Base-by-base conservation (phyloP, 2,888 invertebrate species). In the Patella caerulea region DNA sequence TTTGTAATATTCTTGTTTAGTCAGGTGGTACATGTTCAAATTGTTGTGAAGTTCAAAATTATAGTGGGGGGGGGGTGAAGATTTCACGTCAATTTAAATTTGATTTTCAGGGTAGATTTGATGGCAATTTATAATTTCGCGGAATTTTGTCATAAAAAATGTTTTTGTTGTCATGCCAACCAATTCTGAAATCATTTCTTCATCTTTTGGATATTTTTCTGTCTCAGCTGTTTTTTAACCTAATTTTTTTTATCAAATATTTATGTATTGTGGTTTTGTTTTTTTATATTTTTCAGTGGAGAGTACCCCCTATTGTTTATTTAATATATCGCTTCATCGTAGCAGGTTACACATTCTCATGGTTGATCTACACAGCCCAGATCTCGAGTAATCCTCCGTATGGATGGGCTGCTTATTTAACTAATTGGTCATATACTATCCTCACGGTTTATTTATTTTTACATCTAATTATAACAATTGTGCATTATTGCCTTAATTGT, bases 401-500 rank as follows among this genome's bases (percentile, higher is more conserved):
- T 55, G 59, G 70, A 54, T 80, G 81, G 81, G 74, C 75, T 11
- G 77, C 78, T 14, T 82, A 77, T 76, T 73, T 82, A 59, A 82
- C 82, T 69, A 79, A 81, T 76, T 82, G 82, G 82, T 79, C 81
- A 54, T 82, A 82, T 71, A 55, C 53, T 2, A 24, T 79, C n/a
- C 72, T 83, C 24, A 80, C 80, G 17, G 55, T 80, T 24, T 80
- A 81, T 71, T 78, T 80, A 52, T 34, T 74, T n/a, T 45, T 54
- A 71, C 79, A 83, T 74, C 80, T 78, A 45, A 52, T 83, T 19
- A 71, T 76, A 9, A 70, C 83, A 24, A 4, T 72, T 19, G n/a
- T 73, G 24, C 45, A 45, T 7, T 45, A 45, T 45, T 45, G 45
- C 45, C 45, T 45, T 45, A 45, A 7, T 45, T 45, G 45, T 7